A percentile compares a stretch with the other conserved stretches of the same genome.
Conservation (phyloP, 1,140 invertebrate genomes). For the Hyles vespertilio region DNA sequence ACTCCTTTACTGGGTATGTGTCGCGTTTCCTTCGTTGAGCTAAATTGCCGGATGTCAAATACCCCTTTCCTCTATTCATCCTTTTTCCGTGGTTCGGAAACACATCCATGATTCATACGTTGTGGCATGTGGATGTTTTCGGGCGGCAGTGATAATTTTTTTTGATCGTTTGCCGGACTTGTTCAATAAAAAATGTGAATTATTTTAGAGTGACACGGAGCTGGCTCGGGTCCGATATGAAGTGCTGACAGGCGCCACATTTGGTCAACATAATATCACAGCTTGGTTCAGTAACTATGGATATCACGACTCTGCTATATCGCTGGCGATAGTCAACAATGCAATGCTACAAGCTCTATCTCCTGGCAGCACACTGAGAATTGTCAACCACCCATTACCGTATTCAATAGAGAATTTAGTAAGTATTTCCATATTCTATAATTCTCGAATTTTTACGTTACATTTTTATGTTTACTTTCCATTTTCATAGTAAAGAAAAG, state of each 20-base stretch:
- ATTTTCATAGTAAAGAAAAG: too few relatives aligned
- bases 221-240: constrained; percentile 52
- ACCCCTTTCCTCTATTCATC: too few relatives aligned
- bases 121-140: too few relatives aligned
- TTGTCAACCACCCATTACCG: constrained; percentile 58
- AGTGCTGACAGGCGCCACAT: constrained; percentile 71
- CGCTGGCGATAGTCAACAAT: constrained; percentile 79
- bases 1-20: too few relatives aligned
- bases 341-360: constrained; percentile 73
- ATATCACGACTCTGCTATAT: constrained; percentile 81
- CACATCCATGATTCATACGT: too few relatives aligned
- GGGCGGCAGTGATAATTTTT: background rate
- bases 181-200: constrained; percentile 1
- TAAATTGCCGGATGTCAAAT: too few relatives aligned
- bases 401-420: constrained; percentile 67
- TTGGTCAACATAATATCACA: constrained; percentile 54
- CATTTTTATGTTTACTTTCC: constrained; percentile 1
- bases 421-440: constrained; percentile 23
- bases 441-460: constrained; percentile 5
- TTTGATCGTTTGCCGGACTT: background rate
- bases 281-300: constrained; percentile 82
- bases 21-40: too few relatives aligned
- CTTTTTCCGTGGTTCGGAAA: too few relatives aligned
- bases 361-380: constrained; percentile 69
- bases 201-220: constrained; percentile 39